phyloP scores from a whole-genome alignment of 2,797 vertebrate genomes.

The Lepilemur septentrionalis region DNA sequence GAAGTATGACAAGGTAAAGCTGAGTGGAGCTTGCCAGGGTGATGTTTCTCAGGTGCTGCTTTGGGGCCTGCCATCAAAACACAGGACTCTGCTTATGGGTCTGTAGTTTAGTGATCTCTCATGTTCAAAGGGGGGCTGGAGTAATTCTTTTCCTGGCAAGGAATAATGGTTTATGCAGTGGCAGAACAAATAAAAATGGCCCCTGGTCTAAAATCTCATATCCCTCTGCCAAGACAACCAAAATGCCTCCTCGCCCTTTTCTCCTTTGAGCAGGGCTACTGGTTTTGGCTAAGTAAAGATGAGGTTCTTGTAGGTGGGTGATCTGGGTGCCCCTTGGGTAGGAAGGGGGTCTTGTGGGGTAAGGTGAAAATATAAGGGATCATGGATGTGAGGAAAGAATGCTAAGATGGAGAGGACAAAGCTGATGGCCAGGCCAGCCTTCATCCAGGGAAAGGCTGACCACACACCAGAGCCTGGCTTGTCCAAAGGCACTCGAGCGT shows the following conservation, averaged over 20 bases:
- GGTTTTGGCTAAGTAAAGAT: background rate
- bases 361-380: background rate
- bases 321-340: background rate
- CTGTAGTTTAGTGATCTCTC: background rate
- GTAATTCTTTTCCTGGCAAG: background rate
- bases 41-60: background rate
- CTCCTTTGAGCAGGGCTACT: background rate
- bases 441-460: background rate
- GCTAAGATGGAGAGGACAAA: background rate
- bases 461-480: background rate
- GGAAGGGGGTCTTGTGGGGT: background rate
- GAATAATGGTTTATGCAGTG: background rate
- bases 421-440: background rate
- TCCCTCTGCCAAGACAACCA: background rate
- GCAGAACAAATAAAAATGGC: slow-evolving; percentile 15
- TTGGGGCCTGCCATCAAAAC: background rate
- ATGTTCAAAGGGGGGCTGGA: background rate
- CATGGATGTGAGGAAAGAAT: background rate
- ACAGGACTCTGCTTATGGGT: background rate
- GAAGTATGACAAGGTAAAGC: background rate
- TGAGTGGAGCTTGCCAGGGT: background rate
- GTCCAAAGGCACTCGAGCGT: background rate
- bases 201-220: background rate
- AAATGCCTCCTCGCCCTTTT: background rate
- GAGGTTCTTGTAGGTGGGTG: background rate